These are phyloP conservation scores for Drosophila nr. medialis DNA, from an alignment of 2,888 invertebrate species.

Conservation along the genomic window DNA sequence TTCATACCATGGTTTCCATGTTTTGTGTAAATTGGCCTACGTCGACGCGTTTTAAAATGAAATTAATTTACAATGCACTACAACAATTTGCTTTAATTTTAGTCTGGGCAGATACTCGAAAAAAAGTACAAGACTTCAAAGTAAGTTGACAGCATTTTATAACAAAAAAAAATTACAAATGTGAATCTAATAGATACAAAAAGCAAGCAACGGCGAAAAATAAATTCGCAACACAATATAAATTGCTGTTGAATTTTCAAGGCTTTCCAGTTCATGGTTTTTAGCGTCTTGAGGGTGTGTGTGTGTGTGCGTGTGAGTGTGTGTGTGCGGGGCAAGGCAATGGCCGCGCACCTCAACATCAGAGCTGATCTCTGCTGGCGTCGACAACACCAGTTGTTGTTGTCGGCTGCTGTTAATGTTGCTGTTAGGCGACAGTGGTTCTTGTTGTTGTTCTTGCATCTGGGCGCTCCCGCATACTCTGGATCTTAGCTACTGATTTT, in stretches of 20 bases:
- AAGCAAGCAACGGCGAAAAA: conserved; percentile 38
- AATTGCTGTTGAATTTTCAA: conserved; percentile 82
- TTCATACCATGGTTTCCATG: conserved; percentile 43
- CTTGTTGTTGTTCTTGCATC: conserved; percentile 34
- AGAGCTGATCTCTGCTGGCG: conserved; percentile 58
- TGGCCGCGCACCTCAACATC: conserved; percentile 44
- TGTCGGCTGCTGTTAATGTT: conserved; percentile 16
- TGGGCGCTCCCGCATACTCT: conserved; percentile 56
- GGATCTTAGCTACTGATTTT: conserved; percentile 11
- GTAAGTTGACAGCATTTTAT: conserved; percentile 23
- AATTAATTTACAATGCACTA: conserved; percentile 59
- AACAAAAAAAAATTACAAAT: conserved; percentile 19
- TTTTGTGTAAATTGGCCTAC: conserved; percentile 56
- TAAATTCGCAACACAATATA: conserved; percentile 65
- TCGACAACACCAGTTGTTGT: conserved; percentile 48
- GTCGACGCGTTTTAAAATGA: conserved; percentile 63
- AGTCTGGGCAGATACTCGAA: conserved; percentile 22
- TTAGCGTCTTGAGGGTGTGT: conserved; percentile 29
- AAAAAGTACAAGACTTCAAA: conserved; percentile 10
- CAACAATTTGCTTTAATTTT: conserved; percentile 11
- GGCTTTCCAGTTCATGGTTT: conserved; percentile 84
- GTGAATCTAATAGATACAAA: conserved; percentile 46
- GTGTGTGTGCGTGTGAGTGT: conserved; percentile 14
- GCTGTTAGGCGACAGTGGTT: conserved; percentile 22
- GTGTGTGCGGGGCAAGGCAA: conserved; percentile 53